Conservation (phyloP, 2,113 vertebrate genomes). For the Meleagris gallopavo region DNA sequence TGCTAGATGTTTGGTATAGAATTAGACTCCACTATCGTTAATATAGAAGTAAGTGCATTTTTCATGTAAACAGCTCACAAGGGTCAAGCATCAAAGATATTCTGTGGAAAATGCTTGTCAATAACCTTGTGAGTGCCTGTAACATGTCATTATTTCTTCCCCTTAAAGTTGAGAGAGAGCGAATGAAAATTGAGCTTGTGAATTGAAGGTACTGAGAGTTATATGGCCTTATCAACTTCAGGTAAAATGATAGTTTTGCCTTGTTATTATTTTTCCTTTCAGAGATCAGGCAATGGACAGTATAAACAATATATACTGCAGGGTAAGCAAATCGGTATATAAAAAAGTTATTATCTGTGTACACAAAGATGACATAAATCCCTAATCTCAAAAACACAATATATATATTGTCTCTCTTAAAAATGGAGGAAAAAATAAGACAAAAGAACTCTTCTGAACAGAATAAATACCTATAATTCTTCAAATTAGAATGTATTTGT, state of each 20-base stretch:
- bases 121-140: slow-evolving; percentile 88
- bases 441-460: neutral
- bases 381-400: slow-evolving; percentile 43
- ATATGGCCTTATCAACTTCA: slow-evolving; percentile 90
- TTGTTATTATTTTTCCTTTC: slow-evolving; percentile 93
- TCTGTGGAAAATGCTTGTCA: slow-evolving; percentile 85
- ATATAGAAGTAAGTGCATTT: slow-evolving; percentile 88
- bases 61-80: slow-evolving; percentile 83
- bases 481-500: neutral
- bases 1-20: slow-evolving; percentile 83
- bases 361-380: slow-evolving; percentile 61
- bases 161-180: slow-evolving; percentile 88
- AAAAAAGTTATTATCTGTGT: slow-evolving; percentile 78
- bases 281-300: slow-evolving; percentile 85
- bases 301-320: slow-evolving; percentile 82
- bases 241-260: slow-evolving; percentile 88
- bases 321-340: slow-evolving; percentile 70
- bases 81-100: slow-evolving; percentile 83
- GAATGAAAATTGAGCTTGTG: slow-evolving; percentile 94
- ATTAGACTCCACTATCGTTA: slow-evolving; percentile 88
- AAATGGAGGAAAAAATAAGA: neutral
- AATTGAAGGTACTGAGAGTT: slow-evolving; percentile 91
- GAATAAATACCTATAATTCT: neutral
- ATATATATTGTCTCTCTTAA: neutral
- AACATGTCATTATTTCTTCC: slow-evolving; percentile 95